Evolutionary conservation across 2,113 vertebrate species (phyloP), one percentile per base, ranked within the genome.

Genomic region (Strix aluco): DNA sequence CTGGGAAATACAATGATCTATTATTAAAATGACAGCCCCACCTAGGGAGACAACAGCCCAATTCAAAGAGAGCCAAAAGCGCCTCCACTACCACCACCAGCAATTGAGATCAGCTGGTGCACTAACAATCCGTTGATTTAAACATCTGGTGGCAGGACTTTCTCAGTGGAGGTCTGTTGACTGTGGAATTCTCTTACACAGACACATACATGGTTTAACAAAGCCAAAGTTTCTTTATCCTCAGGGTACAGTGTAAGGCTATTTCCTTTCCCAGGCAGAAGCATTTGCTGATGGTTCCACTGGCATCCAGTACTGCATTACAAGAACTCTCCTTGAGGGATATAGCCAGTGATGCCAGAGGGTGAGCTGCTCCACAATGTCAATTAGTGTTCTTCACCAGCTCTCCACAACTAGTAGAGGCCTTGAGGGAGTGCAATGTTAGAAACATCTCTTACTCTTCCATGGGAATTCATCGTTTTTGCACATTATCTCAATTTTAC

Each of bases 81-180:
- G 34, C 80, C 81, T 96, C 90, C 52, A 44, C 88, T 38, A 44
- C 69, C 79, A 88, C 79, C 71, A 73, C 1, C 80, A 95, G 87
- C 97, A 97, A 97, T 95, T 97, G 96, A 73, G 85, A 95, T 97
- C 97, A 97, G 94, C 96, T 97, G 97, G 97, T 95, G 85, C 81
- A 32, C 82, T 92, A 78, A 84, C 92, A 96, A 79, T 65, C 94
- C 63, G 91, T 95, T 90, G 91, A 86, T 91, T 97, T 89, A 81
- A 96, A 97, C 97, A 97, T 97, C 97, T 97, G 97, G 95, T 97
- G 94, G 93, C 95, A 97, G 93, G 80, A 79, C 92, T 94, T 69
- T 96, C 95, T 97, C 96, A 92, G 91, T 81, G 94, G 94, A 97
- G 96, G 95, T 95, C 94, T 52, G 77, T 57, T 92, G 84, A 49